Percentiles rank a stretch among this genome's conserved stretches.
Evolutionary conservation across 2,888 invertebrate genomes (phyloP).

Genomic region (Scelioninae gen. 1): DNA sequence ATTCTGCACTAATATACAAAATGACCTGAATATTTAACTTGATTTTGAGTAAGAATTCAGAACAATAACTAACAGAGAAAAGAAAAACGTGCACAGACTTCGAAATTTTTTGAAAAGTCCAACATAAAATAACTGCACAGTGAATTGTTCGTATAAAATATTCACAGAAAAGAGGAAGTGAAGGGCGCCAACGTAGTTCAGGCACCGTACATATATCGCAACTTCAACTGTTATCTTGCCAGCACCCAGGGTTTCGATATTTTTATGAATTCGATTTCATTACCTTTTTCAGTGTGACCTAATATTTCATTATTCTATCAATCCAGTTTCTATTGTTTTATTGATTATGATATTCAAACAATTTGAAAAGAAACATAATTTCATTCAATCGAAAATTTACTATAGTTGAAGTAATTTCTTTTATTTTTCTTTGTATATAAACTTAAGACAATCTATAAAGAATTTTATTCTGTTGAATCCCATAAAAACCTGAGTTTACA

Average conservation of each 20-base stretch:
- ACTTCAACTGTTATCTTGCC: constrained; percentile 78
- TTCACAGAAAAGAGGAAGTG: constrained; percentile 77
- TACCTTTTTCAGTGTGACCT: constrained; percentile 48
- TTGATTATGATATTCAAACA: not conserved
- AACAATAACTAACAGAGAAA: constrained; percentile 65
- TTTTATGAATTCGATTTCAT: constrained; percentile 68
- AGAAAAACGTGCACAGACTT: constrained; percentile 79
- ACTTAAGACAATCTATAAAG: no score
- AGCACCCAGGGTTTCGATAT: constrained; percentile 73
- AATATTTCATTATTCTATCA: constrained; percentile 32
- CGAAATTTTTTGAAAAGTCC: constrained; percentile 76
- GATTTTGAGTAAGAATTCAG: constrained; percentile 78
- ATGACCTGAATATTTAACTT: constrained; percentile 48
- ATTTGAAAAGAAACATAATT: not conserved
- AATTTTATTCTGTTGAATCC: no score
- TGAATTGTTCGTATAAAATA: constrained; percentile 83
- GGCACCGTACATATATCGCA: constrained; percentile 75
- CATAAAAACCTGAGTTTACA: no score
- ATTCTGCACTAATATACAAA: constrained; percentile 40
- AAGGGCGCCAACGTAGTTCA: constrained; percentile 72
- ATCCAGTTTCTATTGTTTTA: constrained; percentile 19
- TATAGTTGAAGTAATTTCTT: not conserved
- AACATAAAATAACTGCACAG: constrained; percentile 82
- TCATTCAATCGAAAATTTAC: no score
- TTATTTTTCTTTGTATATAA: not conserved